phyloP scores from a whole-genome alignment of 2,888 invertebrate genomes.

The Mimumesa dahlbomi region DNA sequence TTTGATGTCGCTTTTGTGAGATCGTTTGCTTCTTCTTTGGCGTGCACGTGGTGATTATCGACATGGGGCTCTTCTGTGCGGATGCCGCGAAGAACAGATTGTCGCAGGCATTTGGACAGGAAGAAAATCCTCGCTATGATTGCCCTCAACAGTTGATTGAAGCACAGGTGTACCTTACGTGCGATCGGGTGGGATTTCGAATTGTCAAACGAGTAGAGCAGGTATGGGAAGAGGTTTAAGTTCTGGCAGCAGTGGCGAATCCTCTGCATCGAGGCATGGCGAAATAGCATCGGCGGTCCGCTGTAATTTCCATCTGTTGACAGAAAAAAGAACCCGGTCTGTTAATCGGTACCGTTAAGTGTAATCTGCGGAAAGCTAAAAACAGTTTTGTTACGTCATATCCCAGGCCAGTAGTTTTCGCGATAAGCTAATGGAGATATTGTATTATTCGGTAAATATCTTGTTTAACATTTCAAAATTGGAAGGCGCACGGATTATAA shows the following conservation, averaged over 20 bases:
- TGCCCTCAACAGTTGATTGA: constrained; percentile 64
- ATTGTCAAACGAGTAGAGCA: constrained; percentile 77
- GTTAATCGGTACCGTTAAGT: constrained; percentile 3
- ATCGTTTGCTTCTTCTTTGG: neutral
- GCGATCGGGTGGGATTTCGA: constrained; percentile 74
- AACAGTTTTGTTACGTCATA: constrained; percentile 27
- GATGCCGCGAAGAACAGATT: constrained; percentile 44
- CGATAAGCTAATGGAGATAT: constrained; percentile 17
- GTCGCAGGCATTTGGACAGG: constrained; percentile 65
- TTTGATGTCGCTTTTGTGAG: neutral
- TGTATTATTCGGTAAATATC: constrained; percentile 1
- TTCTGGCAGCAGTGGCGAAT: constrained; percentile 79
- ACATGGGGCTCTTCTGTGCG: constrained; percentile 1
- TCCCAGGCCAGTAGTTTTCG: constrained; percentile 8
- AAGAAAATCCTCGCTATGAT: constrained; percentile 67
- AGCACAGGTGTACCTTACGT: constrained; percentile 70
- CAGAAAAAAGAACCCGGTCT: constrained; percentile 34
- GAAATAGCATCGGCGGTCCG: constrained; percentile 73
- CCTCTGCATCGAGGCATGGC: constrained; percentile 75
- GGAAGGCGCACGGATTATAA: neutral
- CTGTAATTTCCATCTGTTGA: constrained; percentile 72
- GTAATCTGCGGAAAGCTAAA: constrained; percentile 4
- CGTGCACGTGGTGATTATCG: too few species aligned
- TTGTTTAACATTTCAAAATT: neutral
- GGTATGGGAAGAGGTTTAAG: constrained; percentile 76